Evolutionary conservation across 2,797 vertebrate genomes (phyloP), one percentile per base, ranked within the genome.

Genomic region (Myripristis murdjan): DNA sequence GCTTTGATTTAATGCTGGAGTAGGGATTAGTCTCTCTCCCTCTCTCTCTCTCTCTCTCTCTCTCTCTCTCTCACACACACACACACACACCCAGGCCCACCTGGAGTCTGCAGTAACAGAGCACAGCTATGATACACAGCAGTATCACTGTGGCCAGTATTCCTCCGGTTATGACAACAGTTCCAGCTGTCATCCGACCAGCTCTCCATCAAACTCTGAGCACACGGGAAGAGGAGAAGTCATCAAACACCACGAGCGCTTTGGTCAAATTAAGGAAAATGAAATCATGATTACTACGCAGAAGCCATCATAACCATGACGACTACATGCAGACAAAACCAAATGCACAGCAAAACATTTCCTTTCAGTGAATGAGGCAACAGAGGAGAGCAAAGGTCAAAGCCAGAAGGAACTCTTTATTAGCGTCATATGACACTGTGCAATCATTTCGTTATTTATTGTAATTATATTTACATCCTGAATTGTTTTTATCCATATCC

Each of bases 181-280:
- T 99, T 97, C 98, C 98, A 87, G 98, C 98, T 96, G 97, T 98
- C 98, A 99, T 99, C 95, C 98, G 98, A 96, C 95, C 98, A 89
- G 87, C 89, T 96, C 97, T 97, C 98, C 97, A 99, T 99, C 95
- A 96, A 99, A 96, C 95, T 96, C 95, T 98, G 80, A 55, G n/a
- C 55, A 79, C 6, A 48, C 31, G n/a, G 33, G 60, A 0, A 86
- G 62, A 89, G 70, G 76, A 76, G 84, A 83, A 64, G 77, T 73
- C 23, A 63, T 46, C 35, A 46, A 16, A 37, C 18, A 18, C 16
- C 44, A 6, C 44, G 44, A n/a, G n/a, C n/a, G n/a, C n/a, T n/a
- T n/a, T n/a, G n/a, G n/a, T n/a, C n/a, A n/a, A n/a, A n/a, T n/a
- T n/a, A n/a, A n/a, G n/a, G n/a, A n/a, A n/a, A n/a, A n/a, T n/a